Conservation (phyloP, 2,888 invertebrate species). For the Drosophila tanythrix region DNA sequence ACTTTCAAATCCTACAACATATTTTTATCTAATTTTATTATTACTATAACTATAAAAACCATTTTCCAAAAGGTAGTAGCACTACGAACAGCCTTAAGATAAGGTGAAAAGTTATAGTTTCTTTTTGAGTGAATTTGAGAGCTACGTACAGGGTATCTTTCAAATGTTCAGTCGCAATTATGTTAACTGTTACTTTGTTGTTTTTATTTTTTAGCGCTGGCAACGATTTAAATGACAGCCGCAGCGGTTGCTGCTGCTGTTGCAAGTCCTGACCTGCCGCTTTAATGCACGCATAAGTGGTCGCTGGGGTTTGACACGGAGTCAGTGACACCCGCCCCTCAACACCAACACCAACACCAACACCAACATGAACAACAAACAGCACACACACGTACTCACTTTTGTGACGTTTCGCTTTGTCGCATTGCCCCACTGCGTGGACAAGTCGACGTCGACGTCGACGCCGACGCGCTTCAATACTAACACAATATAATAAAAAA, state of each 20-base stretch:
- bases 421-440: conserved; percentile 62
- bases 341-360: conserved; percentile 2
- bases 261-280: conserved; percentile 64
- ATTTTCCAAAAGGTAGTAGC: not conserved
- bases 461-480: conserved; percentile 59
- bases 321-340: conserved; percentile 35
- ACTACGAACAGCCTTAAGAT: not conserved
- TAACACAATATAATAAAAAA: conserved; percentile 52
- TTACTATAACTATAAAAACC: not conserved
- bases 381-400: conserved; percentile 12
- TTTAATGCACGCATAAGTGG: conserved; percentile 73
- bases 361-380: not conserved
- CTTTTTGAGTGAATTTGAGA: not conserved
- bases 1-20: not conserved
- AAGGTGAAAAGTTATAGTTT: not conserved
- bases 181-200: not conserved
- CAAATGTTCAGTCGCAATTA: not conserved
- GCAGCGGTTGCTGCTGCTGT: conserved; percentile 15
- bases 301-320: conserved; percentile 61
- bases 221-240: conserved; percentile 71
- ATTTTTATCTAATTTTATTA: not conserved
- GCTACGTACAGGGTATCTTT: not conserved
- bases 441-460: conserved; percentile 4
- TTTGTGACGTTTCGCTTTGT: conserved; percentile 26
- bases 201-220: conserved; percentile 47